phyloP scores from a whole-genome alignment of 2,797 vertebrate genomes.

The Tarsius wallacei region DNA sequence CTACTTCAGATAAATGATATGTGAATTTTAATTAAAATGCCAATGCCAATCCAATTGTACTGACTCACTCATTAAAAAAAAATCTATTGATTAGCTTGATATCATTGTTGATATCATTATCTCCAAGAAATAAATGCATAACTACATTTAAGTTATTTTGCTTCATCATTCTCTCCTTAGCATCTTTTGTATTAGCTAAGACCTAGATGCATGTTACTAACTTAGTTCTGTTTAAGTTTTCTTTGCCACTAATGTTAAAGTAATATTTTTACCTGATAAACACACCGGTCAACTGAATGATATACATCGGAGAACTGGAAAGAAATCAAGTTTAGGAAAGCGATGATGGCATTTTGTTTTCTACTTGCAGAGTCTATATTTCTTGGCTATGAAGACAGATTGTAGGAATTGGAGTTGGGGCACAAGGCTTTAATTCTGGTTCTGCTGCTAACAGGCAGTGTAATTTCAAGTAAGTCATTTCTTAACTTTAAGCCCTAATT shows the following conservation, averaged over 20 bases:
- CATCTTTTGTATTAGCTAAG: background rate
- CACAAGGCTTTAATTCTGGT: background rate
- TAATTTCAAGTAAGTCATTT: background rate
- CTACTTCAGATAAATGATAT: background rate
- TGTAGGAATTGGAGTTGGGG: background rate
- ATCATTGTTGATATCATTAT: background rate
- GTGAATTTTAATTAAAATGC: constrained; percentile 21
- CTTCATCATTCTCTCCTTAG: background rate
- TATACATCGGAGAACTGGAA: constrained; percentile 26
- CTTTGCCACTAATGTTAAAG: constrained; percentile 22
- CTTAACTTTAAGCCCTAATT: constrained; percentile 21
- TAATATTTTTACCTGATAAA: constrained; percentile 42
- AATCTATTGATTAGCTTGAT: background rate
- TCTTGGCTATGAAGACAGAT: background rate
- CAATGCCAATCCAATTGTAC: background rate
- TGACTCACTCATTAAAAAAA: background rate
- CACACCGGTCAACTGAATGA: constrained; percentile 23
- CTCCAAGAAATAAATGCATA: background rate
- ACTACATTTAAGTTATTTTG: background rate
- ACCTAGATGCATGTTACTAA: background rate
- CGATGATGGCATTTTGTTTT: background rate
- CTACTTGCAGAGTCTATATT: background rate
- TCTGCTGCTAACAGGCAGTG: background rate
- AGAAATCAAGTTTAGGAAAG: constrained; percentile 43
- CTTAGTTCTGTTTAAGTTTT: background rate